phyloP scores from a whole-genome alignment of 1,140 invertebrate species.

The Euschistus heros region DNA sequence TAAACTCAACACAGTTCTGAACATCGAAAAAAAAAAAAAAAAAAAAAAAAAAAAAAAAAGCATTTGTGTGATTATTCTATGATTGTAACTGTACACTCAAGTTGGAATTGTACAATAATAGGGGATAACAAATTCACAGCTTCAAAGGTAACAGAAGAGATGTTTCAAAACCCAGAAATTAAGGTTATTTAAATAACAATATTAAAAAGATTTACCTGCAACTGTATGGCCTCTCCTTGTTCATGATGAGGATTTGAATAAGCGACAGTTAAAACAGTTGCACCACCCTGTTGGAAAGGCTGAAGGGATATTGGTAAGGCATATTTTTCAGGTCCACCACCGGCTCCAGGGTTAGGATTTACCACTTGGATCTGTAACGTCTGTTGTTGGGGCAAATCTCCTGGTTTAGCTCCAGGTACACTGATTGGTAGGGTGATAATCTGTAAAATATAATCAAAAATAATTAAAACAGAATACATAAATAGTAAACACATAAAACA shows the following conservation, averaged over 20 bases:
- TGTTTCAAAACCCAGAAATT: not conserved
- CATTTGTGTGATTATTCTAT: too few relatives aligned
- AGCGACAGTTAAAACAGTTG: slow-evolving; percentile 58
- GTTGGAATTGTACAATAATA: too few relatives aligned
- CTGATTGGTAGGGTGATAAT: slow-evolving; percentile 63
- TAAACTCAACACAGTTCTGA: too few relatives aligned
- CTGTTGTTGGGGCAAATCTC: slow-evolving; percentile 49
- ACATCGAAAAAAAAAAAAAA: too few relatives aligned
- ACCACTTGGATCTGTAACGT: slow-evolving; percentile 67
- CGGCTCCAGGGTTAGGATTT: slow-evolving; percentile 36
- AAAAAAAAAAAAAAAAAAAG: too few relatives aligned
- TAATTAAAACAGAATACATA: too few relatives aligned
- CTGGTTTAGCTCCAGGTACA: slow-evolving; percentile 60
- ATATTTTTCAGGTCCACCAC: slow-evolving; percentile 27
- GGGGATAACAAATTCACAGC: not conserved
- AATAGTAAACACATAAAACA: too few relatives aligned
- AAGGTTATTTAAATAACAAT: not conserved
- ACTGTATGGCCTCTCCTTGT: slow-evolving; percentile 42
- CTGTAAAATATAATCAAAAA: slow-evolving; percentile 32
- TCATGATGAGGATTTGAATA: slow-evolving; percentile 46
- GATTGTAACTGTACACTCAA: too few relatives aligned
- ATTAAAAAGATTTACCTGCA: slow-evolving; percentile 37
- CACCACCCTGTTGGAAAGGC: slow-evolving; percentile 41
- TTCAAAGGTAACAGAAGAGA: not conserved
- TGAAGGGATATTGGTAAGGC: slow-evolving; percentile 33